Evolutionary conservation across 2,797 vertebrate species (phyloP).

Genomic region (Squalus acanthias): DNA sequence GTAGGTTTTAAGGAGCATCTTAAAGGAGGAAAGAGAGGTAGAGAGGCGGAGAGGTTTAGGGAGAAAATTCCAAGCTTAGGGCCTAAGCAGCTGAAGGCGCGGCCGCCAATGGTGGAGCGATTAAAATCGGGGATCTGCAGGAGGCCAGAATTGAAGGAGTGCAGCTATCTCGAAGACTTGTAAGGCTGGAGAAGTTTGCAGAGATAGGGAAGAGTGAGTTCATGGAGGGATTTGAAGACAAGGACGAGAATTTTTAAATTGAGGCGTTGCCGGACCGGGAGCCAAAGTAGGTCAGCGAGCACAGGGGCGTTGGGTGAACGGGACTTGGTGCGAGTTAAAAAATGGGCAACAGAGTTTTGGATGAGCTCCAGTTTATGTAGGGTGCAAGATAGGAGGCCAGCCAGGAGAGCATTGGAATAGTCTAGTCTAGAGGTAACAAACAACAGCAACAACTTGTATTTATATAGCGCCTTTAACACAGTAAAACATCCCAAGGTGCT

Average conservation of each 20-base stretch:
- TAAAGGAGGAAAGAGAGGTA: background rate
- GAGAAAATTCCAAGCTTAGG: background rate
- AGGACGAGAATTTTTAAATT: background rate
- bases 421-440: background rate
- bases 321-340: background rate
- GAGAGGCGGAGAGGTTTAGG: background rate
- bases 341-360: background rate
- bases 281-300: background rate
- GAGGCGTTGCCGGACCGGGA: background rate
- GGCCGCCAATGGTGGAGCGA: background rate
- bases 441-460: no score
- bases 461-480: no score
- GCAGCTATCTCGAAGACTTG: background rate
- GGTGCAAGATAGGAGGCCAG: background rate
- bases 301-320: background rate
- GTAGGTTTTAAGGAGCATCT: background rate
- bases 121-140: background rate
- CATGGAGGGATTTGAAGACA: background rate
- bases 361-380: background rate
- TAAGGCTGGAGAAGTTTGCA: background rate
- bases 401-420: background rate
- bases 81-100: background rate
- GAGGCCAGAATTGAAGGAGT: background rate
- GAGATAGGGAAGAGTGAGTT: background rate
- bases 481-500: no score